Evolutionary conservation across 2,888 invertebrate genomes (phyloP), one percentile per base, ranked within the genome.

Genomic region (Chrysolina americana): DNA sequence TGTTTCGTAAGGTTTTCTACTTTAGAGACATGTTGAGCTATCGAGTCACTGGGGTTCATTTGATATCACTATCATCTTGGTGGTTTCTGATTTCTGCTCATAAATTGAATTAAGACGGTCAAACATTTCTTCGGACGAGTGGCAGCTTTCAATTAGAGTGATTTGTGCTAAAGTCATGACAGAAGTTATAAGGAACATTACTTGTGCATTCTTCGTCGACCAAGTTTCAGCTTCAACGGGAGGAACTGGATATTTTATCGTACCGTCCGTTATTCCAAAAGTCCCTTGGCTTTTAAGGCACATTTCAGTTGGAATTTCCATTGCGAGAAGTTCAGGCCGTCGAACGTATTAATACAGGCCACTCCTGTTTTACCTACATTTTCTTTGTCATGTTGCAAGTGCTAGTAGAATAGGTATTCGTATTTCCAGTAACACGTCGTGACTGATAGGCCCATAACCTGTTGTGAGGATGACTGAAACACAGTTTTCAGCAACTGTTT

Each of bases 11-110:
- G 66, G 59, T 82, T 83, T 71, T 81, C 80, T 0, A 84, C 75
- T 70, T 82, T 83, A 2, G 82, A 63, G 8, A 84, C 76, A 64
- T 84, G 83, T 64, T 84, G 80, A 1, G 81, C 80, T 1, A 84
- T 77, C 1, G 76, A 74, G 36, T 84, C 83, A 5, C 64, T 80
- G 6, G 68, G 50, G 11, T 47, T 63, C 79, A 81, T 81, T 70
- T 76, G 80, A 47, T 81, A 82, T 44, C 5, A 75, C 64, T n/a
- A 82, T 23, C 80, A 82, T 82, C 68, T 82, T 81, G 63, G 79
- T 82, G 0, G 70, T 68, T 71, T 79, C 80, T 0, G 77, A 71
- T 70, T 79, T 81, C 23, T 71, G 71, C 23, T 65, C 36, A 50
- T 78, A 81, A 41, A 81, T 80, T n/a, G 74, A 50, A 36, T 79